Conservation (phyloP, 2,113 vertebrate species). For the Microcebus tavaratra region DNA sequence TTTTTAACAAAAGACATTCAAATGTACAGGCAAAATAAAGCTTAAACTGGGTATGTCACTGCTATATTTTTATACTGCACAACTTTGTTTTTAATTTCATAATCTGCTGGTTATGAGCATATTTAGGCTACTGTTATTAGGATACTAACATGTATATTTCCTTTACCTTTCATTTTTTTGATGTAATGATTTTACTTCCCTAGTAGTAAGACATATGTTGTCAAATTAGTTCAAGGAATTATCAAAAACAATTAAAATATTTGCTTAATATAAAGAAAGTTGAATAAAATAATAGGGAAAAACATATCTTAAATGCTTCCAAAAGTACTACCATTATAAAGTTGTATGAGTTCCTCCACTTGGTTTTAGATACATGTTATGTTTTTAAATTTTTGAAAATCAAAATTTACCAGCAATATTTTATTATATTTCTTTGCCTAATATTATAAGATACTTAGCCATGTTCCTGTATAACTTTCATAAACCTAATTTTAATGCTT, state of each 20-base stretch:
- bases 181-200: neutral
- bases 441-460: neutral
- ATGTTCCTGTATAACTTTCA: neutral
- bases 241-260: neutral
- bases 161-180: neutral
- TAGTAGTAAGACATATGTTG: neutral
- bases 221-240: neutral
- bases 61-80: neutral
- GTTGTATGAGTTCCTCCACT: neutral
- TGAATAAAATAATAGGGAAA: neutral
- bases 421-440: neutral
- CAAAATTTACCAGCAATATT: neutral
- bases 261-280: neutral
- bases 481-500: neutral
- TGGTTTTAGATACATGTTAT: neutral
- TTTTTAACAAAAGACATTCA: neutral
- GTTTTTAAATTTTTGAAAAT: neutral
- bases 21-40: neutral
- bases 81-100: neutral
- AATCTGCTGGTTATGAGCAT: neutral
- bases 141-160: neutral
- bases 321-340: neutral
- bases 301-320: neutral
- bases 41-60: neutral
- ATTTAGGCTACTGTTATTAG: neutral